These are phyloP conservation scores for Berghia stephanieae DNA, from an alignment of 1,140 invertebrate species.

Conservation along the genomic window DNA sequence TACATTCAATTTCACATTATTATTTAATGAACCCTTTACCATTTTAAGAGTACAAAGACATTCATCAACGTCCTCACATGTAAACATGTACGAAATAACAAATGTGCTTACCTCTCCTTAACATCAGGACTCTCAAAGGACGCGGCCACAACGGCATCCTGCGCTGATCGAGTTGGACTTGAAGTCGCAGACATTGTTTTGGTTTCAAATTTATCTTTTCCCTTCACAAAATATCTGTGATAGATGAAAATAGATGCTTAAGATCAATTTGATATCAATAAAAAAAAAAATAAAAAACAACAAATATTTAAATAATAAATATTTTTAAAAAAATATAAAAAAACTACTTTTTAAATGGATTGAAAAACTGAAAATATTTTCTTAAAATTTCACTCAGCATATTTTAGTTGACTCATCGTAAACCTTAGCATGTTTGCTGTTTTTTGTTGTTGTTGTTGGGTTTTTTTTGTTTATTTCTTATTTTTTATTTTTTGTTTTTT, in stretches of 20 bases:
- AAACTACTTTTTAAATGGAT: not conserved
- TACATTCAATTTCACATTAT: not conserved
- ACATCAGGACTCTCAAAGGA: constrained; percentile 30
- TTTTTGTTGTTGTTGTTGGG: too few species aligned
- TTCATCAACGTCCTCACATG: not conserved
- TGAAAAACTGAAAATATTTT: not conserved
- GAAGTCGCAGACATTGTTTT: constrained; percentile 29
- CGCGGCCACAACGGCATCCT: constrained; percentile 19
- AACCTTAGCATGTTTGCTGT: too few species aligned
- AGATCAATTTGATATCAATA: not conserved
- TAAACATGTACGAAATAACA: not conserved
- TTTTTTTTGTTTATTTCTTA: too few species aligned
- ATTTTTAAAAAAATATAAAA: not conserved
- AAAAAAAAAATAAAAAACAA: not conserved
- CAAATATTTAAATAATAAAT: not conserved
- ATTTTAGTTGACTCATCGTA: too few species aligned
- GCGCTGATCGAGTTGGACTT: constrained; percentile 32
- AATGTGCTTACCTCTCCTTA: constrained; percentile 28
- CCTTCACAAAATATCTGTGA: not conserved
- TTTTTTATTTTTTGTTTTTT: too few species aligned
- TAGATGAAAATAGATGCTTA: too few species aligned
- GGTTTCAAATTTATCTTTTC: not conserved
- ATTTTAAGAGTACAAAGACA: not conserved
- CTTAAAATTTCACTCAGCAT: too few species aligned
- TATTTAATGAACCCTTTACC: not conserved